These are phyloP conservation scores for Psittacara wagleri DNA, from an alignment of 2,113 vertebrate species.

Conservation along the genomic window DNA sequence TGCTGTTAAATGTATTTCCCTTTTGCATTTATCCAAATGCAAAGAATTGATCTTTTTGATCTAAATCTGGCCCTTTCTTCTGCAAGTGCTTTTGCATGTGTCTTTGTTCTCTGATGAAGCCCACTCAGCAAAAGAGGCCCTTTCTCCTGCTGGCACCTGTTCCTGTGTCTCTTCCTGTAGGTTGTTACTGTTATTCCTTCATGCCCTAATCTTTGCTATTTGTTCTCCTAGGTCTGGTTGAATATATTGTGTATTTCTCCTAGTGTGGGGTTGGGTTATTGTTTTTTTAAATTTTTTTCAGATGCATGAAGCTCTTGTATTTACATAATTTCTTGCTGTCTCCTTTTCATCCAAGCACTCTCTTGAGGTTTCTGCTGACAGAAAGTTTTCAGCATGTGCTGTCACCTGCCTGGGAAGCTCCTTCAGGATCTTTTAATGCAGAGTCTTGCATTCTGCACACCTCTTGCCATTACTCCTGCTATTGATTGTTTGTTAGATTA, in stretches of 20 bases:
- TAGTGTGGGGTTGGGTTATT: background rate
- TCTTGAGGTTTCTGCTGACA: background rate
- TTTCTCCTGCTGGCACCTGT: background rate
- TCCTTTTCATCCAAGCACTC: background rate
- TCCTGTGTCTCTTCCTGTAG: background rate
- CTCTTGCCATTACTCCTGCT: background rate
- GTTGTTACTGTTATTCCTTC: background rate
- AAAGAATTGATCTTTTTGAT: conserved; percentile 9
- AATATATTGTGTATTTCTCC: background rate
- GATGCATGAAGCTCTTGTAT: background rate
- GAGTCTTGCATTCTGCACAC: background rate
- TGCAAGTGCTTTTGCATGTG: background rate
- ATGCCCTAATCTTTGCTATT: background rate
- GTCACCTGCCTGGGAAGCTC: background rate
- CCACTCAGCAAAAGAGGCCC: background rate
- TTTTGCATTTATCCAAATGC: background rate
- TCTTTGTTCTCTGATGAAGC: background rate
- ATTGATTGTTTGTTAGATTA: background rate
- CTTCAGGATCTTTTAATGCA: background rate
- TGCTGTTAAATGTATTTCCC: background rate
- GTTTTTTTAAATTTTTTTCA: background rate
- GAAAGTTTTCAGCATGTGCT: background rate
- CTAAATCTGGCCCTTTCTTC: background rate
- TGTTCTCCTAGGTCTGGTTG: background rate
- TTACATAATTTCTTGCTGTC: background rate